These are phyloP conservation scores for Molossus molossus DNA, from an alignment of 2,797 vertebrate genomes.

Conservation along the genomic window DNA sequence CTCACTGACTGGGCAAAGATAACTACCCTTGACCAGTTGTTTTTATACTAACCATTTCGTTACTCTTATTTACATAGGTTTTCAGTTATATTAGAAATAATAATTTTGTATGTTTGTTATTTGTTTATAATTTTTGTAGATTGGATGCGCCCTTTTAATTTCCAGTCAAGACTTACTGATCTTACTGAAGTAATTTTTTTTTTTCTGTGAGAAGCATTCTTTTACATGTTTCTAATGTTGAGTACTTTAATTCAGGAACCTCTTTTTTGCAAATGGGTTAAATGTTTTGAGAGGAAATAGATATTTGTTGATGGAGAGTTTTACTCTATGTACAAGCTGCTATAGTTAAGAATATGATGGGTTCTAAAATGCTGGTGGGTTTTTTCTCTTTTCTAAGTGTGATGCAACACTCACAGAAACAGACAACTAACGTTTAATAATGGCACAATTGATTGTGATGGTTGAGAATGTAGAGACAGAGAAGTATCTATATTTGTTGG, in stretches of 20 bases:
- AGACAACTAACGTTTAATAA: neutral
- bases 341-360: neutral
- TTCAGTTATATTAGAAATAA: neutral
- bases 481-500: neutral
- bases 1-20: neutral
- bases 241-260: neutral
- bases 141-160: neutral
- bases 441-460: neutral
- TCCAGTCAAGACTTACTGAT: neutral
- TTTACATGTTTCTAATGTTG: neutral
- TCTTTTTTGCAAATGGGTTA: neutral
- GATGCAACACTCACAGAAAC: neutral
- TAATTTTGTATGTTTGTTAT: neutral
- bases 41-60: neutral
- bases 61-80: neutral
- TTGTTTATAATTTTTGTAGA: neutral
- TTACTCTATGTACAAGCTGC: neutral
- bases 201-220: neutral
- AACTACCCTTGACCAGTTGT: neutral
- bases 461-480: neutral
- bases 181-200: constrained; percentile 21
- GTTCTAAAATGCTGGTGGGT: neutral
- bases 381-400: neutral
- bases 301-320: neutral
- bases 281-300: neutral